Base-by-base conservation (phyloP, 2,888 invertebrate genomes). In the Biston stratarius region DNA sequence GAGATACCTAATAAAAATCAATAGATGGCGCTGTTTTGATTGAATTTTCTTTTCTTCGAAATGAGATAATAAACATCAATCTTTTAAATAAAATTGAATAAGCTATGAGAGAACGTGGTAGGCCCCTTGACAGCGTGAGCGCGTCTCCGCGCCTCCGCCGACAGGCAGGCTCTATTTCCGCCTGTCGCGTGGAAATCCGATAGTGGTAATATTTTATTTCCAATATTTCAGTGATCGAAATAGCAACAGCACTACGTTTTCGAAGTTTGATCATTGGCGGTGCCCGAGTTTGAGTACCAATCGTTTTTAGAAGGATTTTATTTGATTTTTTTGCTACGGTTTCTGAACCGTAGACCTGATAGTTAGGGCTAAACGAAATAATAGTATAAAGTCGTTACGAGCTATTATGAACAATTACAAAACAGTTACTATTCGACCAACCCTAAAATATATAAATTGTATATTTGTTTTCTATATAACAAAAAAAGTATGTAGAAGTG, bases 121-220 rank as follows among this genome's bases (percentile, higher is more conserved):
- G 42, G 55, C 33, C 55, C 12, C 34, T 7, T 11, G 34, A 1
- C 24, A 53, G 24, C 48, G n/a, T 45, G 52, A 64, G 48, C 49
- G 10, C n/a, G 24, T 55, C 33, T 3, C 15, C 42, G n/a, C 0
- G 44, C 59, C 56, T 57, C 70, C 64, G 74, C 74, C 75, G 74
- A 86, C 85, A 84, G 86, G 83, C 87, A 83, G 83, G 88, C 86
- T 91, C 91, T 90, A 93, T 92, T 92, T 92, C 91, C 92, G 91
- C 83, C 83, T 84, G 91, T 91, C 91, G 87, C 85, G 83, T 87
- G 86, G 86, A 88, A 90, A 89, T 86, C 80, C 87, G 91, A 91
- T 91, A 91, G 84, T 83, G 82, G 83, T 86, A 42, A 42, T 88
- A 89, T 90, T 89, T 90, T 86, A 86, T 87, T 86, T 82, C 77